Conservation (phyloP, 2,888 invertebrate genomes). For the Tiliacea aurago region DNA sequence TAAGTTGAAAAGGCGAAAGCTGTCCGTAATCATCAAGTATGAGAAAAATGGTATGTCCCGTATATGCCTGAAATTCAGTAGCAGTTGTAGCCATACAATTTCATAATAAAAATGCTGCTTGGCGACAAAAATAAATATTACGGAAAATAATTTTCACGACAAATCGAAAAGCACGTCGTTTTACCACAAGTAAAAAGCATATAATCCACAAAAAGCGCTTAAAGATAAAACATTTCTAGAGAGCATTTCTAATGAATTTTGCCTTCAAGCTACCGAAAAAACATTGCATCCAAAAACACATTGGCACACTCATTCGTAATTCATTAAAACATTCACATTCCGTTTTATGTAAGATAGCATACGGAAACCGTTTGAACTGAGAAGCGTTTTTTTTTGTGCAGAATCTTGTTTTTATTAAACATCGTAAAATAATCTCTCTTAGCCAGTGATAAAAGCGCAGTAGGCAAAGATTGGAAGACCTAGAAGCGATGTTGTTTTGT, state of each 20-base stretch:
- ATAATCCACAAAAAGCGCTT: not conserved
- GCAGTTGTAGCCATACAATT: not conserved
- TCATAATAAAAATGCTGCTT: not conserved
- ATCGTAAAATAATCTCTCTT: constrained; percentile 66
- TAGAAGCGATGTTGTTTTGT: constrained; percentile 28
- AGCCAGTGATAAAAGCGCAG: constrained; percentile 57
- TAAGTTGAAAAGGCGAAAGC: no score
- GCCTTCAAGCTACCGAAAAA: constrained; percentile 3
- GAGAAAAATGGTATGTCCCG: not conserved
- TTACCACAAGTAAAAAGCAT: not conserved
- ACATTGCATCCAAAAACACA: constrained; percentile 8
- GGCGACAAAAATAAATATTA: not conserved
- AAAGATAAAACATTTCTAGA: not conserved
- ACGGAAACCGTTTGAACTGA: constrained; percentile 50
- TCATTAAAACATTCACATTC: constrained; percentile 43
- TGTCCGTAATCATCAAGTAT: no score
- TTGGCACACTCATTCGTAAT: constrained; percentile 12
- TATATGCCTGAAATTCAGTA: not conserved
- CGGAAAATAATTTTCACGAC: not conserved
- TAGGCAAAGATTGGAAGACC: constrained; percentile 35
- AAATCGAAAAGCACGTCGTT: not conserved
- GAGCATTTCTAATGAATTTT: constrained; percentile 3
- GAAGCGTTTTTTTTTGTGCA: constrained; percentile 46
- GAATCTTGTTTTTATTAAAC: constrained; percentile 67
- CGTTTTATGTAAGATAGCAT: constrained; percentile 27